Percentiles rank a stretch among this genome's conserved stretches.
These are phyloP conservation scores for Sphyrna mokarran DNA, from an alignment of 2,113 vertebrate species.

Conservation along the genomic window DNA sequence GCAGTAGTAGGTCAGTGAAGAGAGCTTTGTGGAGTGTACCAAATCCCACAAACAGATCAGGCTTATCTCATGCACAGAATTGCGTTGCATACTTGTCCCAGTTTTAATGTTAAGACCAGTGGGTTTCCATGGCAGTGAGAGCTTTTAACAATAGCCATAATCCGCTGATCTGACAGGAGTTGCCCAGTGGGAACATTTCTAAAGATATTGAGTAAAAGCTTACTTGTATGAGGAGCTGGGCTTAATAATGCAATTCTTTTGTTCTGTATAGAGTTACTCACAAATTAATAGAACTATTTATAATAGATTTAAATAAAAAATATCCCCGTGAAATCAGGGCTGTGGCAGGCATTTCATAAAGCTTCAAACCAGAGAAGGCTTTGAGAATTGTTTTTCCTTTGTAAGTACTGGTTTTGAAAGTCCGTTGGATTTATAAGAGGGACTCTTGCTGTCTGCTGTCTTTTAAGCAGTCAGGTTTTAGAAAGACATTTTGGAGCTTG, in stretches of 20 bases:
- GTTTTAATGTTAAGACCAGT: conserved; percentile 2
- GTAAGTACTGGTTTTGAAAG: background rate
- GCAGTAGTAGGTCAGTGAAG: background rate
- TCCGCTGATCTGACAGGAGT: conserved; percentile 30
- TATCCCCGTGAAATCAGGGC: background rate
- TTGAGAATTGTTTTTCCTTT: background rate
- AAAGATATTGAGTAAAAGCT: conserved; percentile 32
- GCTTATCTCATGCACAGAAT: conserved; percentile 24
- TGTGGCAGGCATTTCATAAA: background rate
- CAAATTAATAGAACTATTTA: conserved; percentile 30
- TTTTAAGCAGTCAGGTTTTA: background rate
- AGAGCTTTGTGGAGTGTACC: background rate
- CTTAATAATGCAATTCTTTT: conserved; percentile 29
- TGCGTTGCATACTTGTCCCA: conserved; percentile 27
- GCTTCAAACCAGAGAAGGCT: background rate
- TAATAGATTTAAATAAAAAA: conserved; percentile 25
- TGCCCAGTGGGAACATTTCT: conserved; percentile 36
- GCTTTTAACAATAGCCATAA: conserved; percentile 36
- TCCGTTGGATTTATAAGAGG: background rate
- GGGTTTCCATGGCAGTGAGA: conserved; percentile 25
- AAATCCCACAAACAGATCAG: conserved; percentile 13
- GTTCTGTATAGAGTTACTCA: conserved; percentile 10
- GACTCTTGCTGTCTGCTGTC: background rate
- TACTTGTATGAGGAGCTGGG: conserved; percentile 18
- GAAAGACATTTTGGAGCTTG: background rate